These are phyloP conservation scores for Chaitophorus viminalis DNA, from an alignment of 2,888 invertebrate species.

Conservation along the genomic window DNA sequence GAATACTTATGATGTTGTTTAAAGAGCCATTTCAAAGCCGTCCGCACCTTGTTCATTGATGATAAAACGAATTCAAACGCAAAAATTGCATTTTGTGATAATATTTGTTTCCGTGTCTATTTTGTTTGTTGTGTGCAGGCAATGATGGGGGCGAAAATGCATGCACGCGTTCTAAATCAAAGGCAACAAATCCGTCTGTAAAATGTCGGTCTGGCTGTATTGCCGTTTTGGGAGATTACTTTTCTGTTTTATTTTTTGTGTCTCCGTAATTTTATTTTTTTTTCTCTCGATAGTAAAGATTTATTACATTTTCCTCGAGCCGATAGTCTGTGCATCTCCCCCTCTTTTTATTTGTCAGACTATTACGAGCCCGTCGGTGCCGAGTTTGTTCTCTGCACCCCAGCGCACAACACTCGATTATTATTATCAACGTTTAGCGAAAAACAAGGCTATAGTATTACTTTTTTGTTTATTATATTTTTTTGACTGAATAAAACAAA, in stretches of 20 bases:
- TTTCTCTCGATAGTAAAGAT: constrained; percentile 30
- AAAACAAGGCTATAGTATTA: background rate
- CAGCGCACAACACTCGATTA: background rate
- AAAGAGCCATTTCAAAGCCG: background rate
- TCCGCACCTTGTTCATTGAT: background rate
- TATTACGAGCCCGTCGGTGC: background rate
- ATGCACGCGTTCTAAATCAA: constrained; percentile 2
- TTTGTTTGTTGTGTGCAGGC: background rate
- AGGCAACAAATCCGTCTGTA: constrained; percentile 22
- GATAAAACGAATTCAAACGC: background rate
- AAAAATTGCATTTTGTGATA: background rate
- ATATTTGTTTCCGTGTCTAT: background rate
- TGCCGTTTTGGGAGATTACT: constrained; percentile 32
- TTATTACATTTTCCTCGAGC: constrained; percentile 32
- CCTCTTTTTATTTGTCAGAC: background rate
- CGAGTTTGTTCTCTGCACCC: background rate
- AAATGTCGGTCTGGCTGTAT: constrained; percentile 13
- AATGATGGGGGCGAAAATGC: background rate
- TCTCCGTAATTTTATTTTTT: constrained; percentile 6
- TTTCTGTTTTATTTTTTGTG: constrained; percentile 18
- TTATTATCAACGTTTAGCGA: constrained; percentile 35
- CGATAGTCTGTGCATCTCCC: constrained; percentile 16
- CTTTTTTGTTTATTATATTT: background rate
- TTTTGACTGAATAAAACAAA: constrained; percentile 34
- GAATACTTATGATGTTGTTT: background rate